phyloP scores from a whole-genome alignment of 2,113 vertebrate species.

The Paralichthys olivaceus region DNA sequence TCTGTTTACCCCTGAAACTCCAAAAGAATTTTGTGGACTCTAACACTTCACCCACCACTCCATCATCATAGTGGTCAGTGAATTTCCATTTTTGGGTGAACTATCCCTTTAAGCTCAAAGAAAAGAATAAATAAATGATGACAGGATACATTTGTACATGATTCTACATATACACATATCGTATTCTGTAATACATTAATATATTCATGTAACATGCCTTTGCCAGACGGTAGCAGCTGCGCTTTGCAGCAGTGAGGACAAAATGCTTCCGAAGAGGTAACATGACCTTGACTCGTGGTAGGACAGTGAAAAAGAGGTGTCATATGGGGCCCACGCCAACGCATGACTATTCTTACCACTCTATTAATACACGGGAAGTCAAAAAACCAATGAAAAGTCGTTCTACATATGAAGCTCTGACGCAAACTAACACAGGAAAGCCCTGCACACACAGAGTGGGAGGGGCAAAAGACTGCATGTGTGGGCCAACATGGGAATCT shows the following conservation, averaged over 20 bases:
- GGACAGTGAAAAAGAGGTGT: conserved; percentile 39
- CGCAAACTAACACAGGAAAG: conserved; percentile 38
- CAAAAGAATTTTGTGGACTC: too few species aligned
- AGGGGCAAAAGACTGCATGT: not conserved
- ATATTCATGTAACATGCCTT: not conserved
- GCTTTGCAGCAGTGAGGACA: not conserved
- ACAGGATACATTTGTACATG: not conserved
- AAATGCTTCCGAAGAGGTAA: conserved; percentile 6
- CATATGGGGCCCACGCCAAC: conserved; percentile 40
- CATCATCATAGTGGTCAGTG: too few species aligned
- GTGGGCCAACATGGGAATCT: not conserved
- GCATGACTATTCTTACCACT: conserved; percentile 39
- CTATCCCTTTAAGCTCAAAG: too few species aligned
- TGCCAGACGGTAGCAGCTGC: conserved; percentile 10
- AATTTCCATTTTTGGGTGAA: too few species aligned
- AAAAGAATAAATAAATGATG: not conserved
- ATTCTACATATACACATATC: not conserved
- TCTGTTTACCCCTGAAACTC: too few species aligned
- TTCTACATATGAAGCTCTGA: conserved; percentile 43
- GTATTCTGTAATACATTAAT: not conserved
- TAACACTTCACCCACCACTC: too few species aligned
- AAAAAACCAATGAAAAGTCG: conserved; percentile 23
- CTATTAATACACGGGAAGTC: conserved; percentile 55
- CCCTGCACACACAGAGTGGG: not conserved
- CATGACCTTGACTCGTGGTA: conserved; percentile 31